These are phyloP conservation scores for Fissipunctia ypsillon DNA, from an alignment of 2,888 invertebrate species.

Conservation along the genomic window DNA sequence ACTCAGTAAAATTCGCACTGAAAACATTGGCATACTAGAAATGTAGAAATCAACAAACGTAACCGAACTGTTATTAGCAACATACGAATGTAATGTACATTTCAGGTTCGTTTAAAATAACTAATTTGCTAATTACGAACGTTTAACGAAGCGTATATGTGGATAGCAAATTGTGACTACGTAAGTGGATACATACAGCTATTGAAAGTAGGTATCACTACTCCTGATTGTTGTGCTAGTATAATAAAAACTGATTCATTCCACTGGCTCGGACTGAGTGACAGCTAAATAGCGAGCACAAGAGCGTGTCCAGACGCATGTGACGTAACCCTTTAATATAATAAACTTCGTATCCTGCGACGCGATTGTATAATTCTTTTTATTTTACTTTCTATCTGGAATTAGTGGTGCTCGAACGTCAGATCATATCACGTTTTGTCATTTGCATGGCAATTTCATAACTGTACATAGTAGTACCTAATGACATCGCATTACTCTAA, in stretches of 20 bases:
- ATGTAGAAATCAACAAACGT: constrained; percentile 7
- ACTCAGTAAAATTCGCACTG: not conserved
- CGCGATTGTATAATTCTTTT: constrained; percentile 57
- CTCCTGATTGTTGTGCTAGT: constrained; percentile 18
- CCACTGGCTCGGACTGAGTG: constrained; percentile 43
- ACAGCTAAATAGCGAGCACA: constrained; percentile 56
- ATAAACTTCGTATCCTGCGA: constrained; percentile 45
- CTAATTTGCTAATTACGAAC: constrained; percentile 46
- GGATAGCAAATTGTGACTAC: constrained; percentile 25
- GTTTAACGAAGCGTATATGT: constrained; percentile 49
- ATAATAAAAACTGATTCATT: constrained; percentile 56
- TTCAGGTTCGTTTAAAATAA: constrained; percentile 25
- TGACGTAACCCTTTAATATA: constrained; percentile 45
- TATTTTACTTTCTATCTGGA: constrained; percentile 48
- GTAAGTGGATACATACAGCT: constrained; percentile 10
- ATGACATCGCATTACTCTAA: constrained; percentile 12
- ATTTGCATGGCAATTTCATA: constrained; percentile 32
- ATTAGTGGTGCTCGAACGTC: constrained; percentile 6
- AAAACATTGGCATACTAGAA: constrained; percentile 12
- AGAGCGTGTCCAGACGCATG: constrained; percentile 41
- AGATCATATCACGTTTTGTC: constrained; percentile 29
- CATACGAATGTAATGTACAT: not conserved
- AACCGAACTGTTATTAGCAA: constrained; percentile 17
- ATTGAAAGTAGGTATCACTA: constrained; percentile 40
- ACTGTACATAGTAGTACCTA: constrained; percentile 16